phyloP scores from a whole-genome alignment of 2,888 invertebrate genomes.

The Dynastes tityus region DNA sequence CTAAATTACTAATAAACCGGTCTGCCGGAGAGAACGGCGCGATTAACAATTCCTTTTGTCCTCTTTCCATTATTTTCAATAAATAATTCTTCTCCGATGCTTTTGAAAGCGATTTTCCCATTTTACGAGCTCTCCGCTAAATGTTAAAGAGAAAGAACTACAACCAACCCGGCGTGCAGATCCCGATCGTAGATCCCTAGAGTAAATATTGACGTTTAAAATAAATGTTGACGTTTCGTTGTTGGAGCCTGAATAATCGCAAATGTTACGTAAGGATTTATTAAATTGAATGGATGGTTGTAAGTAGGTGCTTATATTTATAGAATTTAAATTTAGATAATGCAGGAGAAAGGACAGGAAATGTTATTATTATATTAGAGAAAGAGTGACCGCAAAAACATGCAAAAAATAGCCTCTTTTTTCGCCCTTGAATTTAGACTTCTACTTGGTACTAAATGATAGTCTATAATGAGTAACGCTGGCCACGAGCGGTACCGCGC shows the following conservation, averaged over 20 bases:
- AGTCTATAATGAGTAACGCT: too few species aligned
- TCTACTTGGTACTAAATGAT: too few species aligned
- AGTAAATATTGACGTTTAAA: background rate
- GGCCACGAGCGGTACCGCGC: too few species aligned
- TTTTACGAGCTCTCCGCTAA: background rate
- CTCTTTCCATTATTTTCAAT: constrained; percentile 27
- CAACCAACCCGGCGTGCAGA: background rate
- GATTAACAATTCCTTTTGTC: constrained; percentile 43
- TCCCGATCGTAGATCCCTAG: background rate
- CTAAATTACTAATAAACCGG: constrained; percentile 42
- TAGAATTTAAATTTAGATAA: too few species aligned
- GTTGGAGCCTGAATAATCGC: background rate
- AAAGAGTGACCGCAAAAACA: too few species aligned
- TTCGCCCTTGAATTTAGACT: too few species aligned
- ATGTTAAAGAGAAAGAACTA: background rate
- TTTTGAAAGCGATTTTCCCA: constrained; percentile 7
- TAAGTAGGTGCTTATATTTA: background rate
- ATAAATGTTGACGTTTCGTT: constrained; percentile 5
- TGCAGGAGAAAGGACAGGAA: too few species aligned
- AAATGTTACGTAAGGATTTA: background rate
- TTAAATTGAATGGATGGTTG: background rate
- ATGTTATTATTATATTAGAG: too few species aligned
- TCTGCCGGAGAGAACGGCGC: background rate
- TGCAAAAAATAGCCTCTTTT: too few species aligned
- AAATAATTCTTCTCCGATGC: constrained; percentile 32